A percentile compares a stretch with the other conserved stretches of the same genome.
Conservation (phyloP, 37 sponge, comb jelly and placozoan genomes). For the Hexactinellida sp. region DNA sequence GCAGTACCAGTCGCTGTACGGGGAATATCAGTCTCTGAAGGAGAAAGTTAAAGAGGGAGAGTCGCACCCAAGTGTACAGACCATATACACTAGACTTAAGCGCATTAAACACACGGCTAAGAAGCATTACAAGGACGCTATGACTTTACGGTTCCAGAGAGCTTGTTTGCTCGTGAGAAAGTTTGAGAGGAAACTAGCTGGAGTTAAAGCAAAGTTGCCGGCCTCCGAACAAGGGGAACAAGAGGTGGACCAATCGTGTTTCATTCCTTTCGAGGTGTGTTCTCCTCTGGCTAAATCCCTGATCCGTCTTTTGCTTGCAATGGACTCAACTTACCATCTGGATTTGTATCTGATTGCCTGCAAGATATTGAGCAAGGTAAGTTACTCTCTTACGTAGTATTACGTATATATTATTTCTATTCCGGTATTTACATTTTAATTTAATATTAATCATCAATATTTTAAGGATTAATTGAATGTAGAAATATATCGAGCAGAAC, state of each 20-base stretch:
- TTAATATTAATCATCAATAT: too few relatives aligned
- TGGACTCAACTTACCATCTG: conserved; percentile 8
- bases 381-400: not conserved
- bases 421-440: too few relatives aligned
- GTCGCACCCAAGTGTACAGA: conserved; percentile 6
- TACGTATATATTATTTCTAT: too few relatives aligned
- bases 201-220: not conserved
- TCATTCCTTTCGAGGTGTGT: not conserved
- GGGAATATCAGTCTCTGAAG: not conserved
- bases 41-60: conserved; percentile 11
- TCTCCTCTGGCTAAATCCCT: conserved; percentile 6
- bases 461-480: too few relatives aligned
- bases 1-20: not conserved
- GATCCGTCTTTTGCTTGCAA: not conserved
- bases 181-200: conserved; percentile 10
- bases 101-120: conserved; percentile 2
- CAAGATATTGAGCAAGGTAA: conserved; percentile 14
- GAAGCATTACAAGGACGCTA: not conserved
- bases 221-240: not conserved
- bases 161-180: not conserved
- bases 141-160: conserved; percentile 1
- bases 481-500: too few relatives aligned
- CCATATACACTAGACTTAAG: not conserved
- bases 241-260: conserved; percentile 9
- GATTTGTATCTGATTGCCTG: not conserved